Percentiles rank a stretch among this genome's conserved stretches.
These are phyloP conservation scores for Bombyx huttoni DNA, from an alignment of 2,888 invertebrate species.

Conservation along the genomic window DNA sequence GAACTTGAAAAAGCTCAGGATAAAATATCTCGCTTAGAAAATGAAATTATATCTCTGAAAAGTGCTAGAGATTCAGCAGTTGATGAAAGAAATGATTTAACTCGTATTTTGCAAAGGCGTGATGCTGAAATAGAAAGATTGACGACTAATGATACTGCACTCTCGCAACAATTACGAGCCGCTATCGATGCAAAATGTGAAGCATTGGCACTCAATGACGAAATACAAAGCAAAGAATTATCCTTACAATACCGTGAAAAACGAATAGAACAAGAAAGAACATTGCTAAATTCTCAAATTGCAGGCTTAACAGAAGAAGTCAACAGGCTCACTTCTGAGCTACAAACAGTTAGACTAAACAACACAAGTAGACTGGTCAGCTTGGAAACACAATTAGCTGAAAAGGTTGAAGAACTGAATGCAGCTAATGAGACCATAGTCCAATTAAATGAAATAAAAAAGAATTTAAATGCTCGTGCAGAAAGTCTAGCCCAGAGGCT, in stretches of 20 bases:
- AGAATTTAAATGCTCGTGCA: conserved; percentile 76
- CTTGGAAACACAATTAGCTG: conserved; percentile 82
- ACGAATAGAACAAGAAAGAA: conserved; percentile 86
- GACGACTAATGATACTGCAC: conserved; percentile 76
- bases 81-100: conserved; percentile 82
- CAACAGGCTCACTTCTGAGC: conserved; percentile 81
- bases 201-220: conserved; percentile 83
- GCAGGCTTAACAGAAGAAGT: conserved; percentile 84
- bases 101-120: conserved; percentile 79
- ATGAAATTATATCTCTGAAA: conserved; percentile 76
- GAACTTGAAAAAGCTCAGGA: conserved; percentile 78
- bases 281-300: conserved; percentile 83
- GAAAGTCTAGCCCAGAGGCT: conserved; percentile 80
- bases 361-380: conserved; percentile 74
- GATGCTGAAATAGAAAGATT: conserved; percentile 81
- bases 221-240: conserved; percentile 85
- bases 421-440: conserved; percentile 79
- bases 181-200: conserved; percentile 88
- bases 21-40: conserved; percentile 75
- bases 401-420: conserved; percentile 84
- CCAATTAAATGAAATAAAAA: conserved; percentile 79
- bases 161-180: conserved; percentile 81
- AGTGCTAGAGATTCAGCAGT: conserved; percentile 79
- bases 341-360: conserved; percentile 83
- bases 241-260: conserved; percentile 86